Evolutionary conservation across 2,113 vertebrate genomes (phyloP).

Genomic region (Etia nguti): DNA sequence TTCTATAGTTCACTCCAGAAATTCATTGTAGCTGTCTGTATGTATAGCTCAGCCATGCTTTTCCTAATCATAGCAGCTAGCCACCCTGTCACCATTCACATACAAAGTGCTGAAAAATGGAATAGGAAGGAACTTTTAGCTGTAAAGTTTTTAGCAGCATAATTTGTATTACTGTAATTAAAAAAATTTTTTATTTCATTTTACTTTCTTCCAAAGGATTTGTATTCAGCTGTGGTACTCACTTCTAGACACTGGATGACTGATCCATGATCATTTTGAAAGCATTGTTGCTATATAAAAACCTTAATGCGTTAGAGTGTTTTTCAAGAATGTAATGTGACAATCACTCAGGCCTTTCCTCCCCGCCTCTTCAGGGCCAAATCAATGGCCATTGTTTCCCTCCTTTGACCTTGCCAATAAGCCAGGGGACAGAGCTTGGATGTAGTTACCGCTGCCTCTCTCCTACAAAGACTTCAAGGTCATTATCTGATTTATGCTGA

Average conservation of each 20-base stretch:
- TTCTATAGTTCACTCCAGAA: neutral
- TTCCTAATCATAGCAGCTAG: neutral
- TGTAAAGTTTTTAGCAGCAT: neutral
- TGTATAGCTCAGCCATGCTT: neutral
- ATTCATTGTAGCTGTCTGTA: neutral
- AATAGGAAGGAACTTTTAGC: neutral
- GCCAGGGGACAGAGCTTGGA: constrained; percentile 56
- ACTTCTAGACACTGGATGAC: neutral
- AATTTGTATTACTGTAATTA: neutral
- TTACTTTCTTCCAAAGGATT: neutral
- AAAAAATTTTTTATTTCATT: accelerated
- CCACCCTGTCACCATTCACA: neutral
- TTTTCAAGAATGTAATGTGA: constrained; percentile 33
- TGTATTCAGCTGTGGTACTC: neutral
- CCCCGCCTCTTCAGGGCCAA: constrained; percentile 47
- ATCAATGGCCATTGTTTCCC: constrained; percentile 75
- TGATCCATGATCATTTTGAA: neutral
- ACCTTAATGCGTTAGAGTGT: neutral
- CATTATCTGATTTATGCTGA: constrained; percentile 68
- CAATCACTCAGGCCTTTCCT: constrained; percentile 36
- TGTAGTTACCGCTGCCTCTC: constrained; percentile 62
- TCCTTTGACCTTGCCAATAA: constrained; percentile 63
- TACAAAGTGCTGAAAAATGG: neutral
- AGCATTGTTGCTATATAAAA: neutral
- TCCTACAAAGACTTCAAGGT: constrained; percentile 68